Conservation (phyloP, 2,797 vertebrate species). For the Pempheris klunzingeri region DNA sequence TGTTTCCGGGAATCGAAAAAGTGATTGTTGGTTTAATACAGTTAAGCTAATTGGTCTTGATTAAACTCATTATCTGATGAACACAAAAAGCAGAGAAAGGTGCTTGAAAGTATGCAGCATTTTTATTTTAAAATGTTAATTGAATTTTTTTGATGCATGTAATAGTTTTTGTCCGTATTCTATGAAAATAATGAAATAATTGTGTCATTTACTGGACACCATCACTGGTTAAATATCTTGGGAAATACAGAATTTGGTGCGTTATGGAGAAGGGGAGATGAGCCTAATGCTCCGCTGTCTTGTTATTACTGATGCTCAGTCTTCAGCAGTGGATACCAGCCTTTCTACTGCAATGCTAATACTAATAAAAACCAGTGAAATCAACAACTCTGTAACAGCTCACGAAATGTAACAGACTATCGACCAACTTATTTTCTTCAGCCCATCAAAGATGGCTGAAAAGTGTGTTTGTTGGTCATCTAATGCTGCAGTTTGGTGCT, state of each 20-base stretch:
- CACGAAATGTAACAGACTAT: slow-evolving; percentile 3
- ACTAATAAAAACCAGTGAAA: not conserved
- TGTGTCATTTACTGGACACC: not conserved
- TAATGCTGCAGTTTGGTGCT: not conserved
- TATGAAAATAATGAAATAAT: not conserved
- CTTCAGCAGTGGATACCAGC: slow-evolving; percentile 1
- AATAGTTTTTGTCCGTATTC: not conserved
- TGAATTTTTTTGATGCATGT: not conserved
- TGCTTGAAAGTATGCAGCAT: not conserved
- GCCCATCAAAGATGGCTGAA: not conserved
- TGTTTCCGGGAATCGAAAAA: no score
- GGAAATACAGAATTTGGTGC: not conserved
- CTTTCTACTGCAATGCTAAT: not conserved
- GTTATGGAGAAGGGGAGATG: no score
- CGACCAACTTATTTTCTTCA: not conserved
- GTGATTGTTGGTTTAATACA: not conserved
- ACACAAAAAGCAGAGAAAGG: not conserved
- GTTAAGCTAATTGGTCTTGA: not conserved
- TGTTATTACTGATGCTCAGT: not conserved
- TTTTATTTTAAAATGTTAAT: not conserved
- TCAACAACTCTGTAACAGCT: not conserved
- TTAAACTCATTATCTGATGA: not conserved
- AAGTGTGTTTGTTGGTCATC: not conserved
- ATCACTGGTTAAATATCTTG: not conserved
- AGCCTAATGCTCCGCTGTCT: not conserved